Base-by-base conservation (phyloP, 2,113 vertebrate genomes). In the Hypomesus transpacificus region DNA sequence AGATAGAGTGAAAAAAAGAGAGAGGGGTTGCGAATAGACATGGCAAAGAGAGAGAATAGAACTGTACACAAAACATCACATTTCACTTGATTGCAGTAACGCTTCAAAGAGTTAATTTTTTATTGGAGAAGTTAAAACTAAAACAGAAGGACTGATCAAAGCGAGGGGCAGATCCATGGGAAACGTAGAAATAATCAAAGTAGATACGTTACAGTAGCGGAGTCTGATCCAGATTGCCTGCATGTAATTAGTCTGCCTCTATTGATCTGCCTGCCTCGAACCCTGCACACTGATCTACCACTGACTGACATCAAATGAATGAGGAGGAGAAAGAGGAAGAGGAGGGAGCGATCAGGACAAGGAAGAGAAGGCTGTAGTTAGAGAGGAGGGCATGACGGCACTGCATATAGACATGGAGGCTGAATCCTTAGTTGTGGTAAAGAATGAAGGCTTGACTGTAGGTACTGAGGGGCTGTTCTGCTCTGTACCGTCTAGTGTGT, bases 131-230 rank as follows among this genome's bases (percentile, higher is more conserved):
- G 67, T 78, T 81, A 0, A 68, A 75, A 82, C 63, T 13, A 26
- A 28, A 73, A 50, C 64, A 64, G 51, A 63, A n/a, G 71, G 61
- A 76, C 66, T 80, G 84, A 89, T 88, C 75, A 85, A 80, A 83
- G 79, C 20, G 1, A 79, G 28, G 24, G 20, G 3, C 14, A 16
- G 53, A 73, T 69, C 60, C 18, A 51, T 73, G 75, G 46, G 54
- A 39, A 74, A 71, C 31, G 22, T 8, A 1, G 71, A 34, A 56
- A 60, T 65, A 72, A 76, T 83, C 77, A 84, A 72, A 83, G 73
- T 69, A 69, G 69, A 21, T n/a, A 24, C 20, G 3, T 63, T 17
- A 61, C 56, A 31, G 68, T 70, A 68, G 59, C 63, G 52, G 46
- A 50, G 1, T 50, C n/a, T 75, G 76, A 76, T 76, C 72, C 65